Percentiles rank a stretch among this genome's conserved stretches.
Evolutionary conservation across 1,140 invertebrate genomes (phyloP).

Genomic region (Diachasmimorpha longicaudata): DNA sequence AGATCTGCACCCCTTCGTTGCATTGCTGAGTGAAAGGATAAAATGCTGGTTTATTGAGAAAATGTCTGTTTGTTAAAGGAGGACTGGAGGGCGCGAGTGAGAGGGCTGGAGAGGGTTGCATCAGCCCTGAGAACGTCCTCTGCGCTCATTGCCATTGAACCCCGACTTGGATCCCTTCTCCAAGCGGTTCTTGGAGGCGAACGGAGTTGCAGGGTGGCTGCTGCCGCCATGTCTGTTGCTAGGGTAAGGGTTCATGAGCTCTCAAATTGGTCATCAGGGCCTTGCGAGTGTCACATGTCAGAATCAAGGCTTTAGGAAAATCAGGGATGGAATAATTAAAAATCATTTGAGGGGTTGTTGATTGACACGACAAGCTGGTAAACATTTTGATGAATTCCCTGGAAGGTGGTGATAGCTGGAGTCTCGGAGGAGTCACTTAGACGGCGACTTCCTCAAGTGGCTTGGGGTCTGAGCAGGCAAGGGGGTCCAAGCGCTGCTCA

Average conservation of each 20-base stretch:
- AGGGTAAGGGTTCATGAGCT: too few relatives aligned
- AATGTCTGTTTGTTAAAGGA: conserved; percentile 40
- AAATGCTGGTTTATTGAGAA: not conserved
- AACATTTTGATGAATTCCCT: not conserved
- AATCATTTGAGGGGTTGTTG: too few relatives aligned
- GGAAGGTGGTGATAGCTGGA: conserved; percentile 51
- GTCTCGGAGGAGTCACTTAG: conserved; percentile 57
- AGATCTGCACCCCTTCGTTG: conserved; percentile 1
- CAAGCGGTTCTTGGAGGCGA: conserved; percentile 67
- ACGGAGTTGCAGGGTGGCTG: conserved; percentile 67
- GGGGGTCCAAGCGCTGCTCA: conserved; percentile 66
- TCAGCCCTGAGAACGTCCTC: conserved; percentile 61
- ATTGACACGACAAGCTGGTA: too few relatives aligned
- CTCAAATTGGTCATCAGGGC: too few relatives aligned
- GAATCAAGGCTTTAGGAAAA: too few relatives aligned
- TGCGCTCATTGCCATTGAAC: conserved; percentile 63
- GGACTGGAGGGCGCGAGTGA: conserved; percentile 66
- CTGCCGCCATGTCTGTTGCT: conserved; percentile 65
- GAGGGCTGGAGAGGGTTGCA: conserved; percentile 66
- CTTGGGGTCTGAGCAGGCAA: conserved; percentile 67
- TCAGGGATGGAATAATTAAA: too few relatives aligned
- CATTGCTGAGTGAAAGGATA: not conserved
- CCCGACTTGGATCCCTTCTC: conserved; percentile 70
- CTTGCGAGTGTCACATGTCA: too few relatives aligned
- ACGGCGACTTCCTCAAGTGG: conserved; percentile 59